These are phyloP conservation scores for Brachyistius frenatus DNA, from an alignment of 2,113 vertebrate genomes.

Conservation along the genomic window DNA sequence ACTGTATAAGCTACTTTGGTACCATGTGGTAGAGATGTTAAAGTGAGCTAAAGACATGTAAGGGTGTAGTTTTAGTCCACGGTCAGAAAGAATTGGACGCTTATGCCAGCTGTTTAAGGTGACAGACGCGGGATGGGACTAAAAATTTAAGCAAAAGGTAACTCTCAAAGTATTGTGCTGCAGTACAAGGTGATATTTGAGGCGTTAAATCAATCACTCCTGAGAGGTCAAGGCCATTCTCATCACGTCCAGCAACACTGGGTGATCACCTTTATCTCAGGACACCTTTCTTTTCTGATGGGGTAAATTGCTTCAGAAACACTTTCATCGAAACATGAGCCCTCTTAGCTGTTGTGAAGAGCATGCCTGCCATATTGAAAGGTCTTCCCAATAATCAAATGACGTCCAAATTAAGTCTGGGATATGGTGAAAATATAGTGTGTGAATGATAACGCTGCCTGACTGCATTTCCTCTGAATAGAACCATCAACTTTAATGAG, in stretches of 20 bases:
- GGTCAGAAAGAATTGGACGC: neutral
- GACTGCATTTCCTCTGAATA: conserved; percentile 1
- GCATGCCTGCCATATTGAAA: conserved; percentile 46
- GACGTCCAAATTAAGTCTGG: conserved; percentile 22
- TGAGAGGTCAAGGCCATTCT: conserved; percentile 38
- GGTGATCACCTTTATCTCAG: conserved; percentile 43
- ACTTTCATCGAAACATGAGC: conserved; percentile 39
- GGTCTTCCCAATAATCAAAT: conserved; percentile 56
- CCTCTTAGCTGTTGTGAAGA: conserved; percentile 28
- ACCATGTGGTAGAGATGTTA: neutral
- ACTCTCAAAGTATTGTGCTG: neutral
- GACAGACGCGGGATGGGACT: neutral
- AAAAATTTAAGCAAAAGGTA: neutral
- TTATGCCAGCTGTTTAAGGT: neutral
- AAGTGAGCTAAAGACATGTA: neutral
- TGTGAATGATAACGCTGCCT: neutral
- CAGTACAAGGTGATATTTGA: conserved; percentile 21
- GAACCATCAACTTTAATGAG: neutral
- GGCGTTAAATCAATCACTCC: conserved; percentile 45
- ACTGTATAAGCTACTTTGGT: neutral
- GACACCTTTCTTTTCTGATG: conserved; percentile 53
- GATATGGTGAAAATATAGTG: conserved; percentile 12
- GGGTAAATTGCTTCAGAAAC: conserved; percentile 19
- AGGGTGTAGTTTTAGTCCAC: neutral
- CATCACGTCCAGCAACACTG: conserved; percentile 25